Percentiles rank a stretch among this genome's conserved stretches.
phyloP scores from a whole-genome alignment of 2,888 invertebrate genomes.

The Scaptomyza tumidula region DNA sequence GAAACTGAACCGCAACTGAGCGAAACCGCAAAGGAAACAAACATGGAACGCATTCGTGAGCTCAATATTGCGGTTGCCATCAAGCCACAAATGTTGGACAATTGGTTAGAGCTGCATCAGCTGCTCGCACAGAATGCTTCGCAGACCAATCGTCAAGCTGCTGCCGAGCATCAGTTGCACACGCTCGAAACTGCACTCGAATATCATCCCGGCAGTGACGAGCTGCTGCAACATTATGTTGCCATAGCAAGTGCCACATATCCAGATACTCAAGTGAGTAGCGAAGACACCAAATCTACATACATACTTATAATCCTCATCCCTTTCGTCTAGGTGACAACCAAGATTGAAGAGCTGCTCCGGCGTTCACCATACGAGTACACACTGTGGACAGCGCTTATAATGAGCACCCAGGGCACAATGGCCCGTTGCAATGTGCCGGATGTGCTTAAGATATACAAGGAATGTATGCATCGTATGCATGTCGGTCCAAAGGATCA shows the following conservation, averaged over 20 bases:
- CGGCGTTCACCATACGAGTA: slow-evolving; percentile 79
- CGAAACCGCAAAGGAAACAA: background rate
- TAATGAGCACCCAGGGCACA: slow-evolving; percentile 85
- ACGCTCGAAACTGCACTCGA: slow-evolving; percentile 87
- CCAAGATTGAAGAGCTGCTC: slow-evolving; percentile 74
- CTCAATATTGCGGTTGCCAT: slow-evolving; percentile 23
- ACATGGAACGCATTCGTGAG: slow-evolving; percentile 82
- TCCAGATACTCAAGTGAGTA: slow-evolving; percentile 87
- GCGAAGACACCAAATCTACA: no score
- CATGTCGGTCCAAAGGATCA: slow-evolving; percentile 59
- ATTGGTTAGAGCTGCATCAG: slow-evolving; percentile 87
- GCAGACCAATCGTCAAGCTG: slow-evolving; percentile 77
- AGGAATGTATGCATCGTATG: slow-evolving; percentile 84
- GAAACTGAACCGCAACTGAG: slow-evolving; percentile 29
- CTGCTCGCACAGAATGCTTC: slow-evolving; percentile 85
- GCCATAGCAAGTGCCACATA: slow-evolving; percentile 85
- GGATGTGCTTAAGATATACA: slow-evolving; percentile 86
- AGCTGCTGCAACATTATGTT: slow-evolving; percentile 84
- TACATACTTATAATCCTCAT: no score
- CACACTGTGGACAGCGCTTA: slow-evolving; percentile 82
- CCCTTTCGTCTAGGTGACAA: slow-evolving; percentile 83
- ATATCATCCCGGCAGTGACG: slow-evolving; percentile 86
- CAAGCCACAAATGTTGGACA: slow-evolving; percentile 83
- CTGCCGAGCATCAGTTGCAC: slow-evolving; percentile 86
- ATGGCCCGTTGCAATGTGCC: slow-evolving; percentile 88